These are phyloP conservation scores for Trachemys scripta DNA, from an alignment of 2,113 vertebrate species.

Conservation along the genomic window DNA sequence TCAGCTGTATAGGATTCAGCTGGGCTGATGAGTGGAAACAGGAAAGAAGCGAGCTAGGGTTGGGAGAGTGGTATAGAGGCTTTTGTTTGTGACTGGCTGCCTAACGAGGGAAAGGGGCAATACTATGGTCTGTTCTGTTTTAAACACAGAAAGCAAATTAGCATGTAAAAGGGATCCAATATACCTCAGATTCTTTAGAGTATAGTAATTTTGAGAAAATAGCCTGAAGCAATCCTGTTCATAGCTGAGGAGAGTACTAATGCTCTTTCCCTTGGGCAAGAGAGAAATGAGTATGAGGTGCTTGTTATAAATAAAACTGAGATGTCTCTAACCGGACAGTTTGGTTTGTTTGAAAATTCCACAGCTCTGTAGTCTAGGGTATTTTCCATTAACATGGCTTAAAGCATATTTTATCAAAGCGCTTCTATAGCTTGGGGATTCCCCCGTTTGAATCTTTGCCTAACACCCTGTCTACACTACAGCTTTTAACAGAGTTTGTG, in stretches of 20 bases:
- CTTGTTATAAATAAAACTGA: background rate
- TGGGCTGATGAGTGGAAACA: background rate
- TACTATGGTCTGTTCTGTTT: fast-evolving
- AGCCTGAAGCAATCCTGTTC: background rate
- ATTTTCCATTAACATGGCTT: background rate
- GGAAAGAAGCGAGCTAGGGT: fast-evolving
- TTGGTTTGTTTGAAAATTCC: background rate
- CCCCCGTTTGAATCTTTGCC: background rate
- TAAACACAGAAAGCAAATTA: background rate
- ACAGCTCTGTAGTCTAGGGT: background rate
- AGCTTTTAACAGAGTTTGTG: fast-evolving
- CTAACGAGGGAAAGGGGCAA: fast-evolving
- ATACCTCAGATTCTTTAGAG: background rate
- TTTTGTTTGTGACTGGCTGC: background rate
- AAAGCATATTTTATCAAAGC: background rate
- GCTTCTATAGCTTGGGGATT: fast-evolving
- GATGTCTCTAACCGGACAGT: background rate
- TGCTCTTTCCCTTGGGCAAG: background rate
- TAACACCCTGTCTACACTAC: background rate
- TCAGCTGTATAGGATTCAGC: fast-evolving
- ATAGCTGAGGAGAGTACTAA: background rate
- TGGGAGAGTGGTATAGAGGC: background rate
- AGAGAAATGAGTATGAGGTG: background rate
- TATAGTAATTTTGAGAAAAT: background rate
- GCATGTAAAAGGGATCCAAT: background rate